These are phyloP conservation scores for Polylopha cassiicola DNA, from an alignment of 2,888 invertebrate species.

Conservation along the genomic window DNA sequence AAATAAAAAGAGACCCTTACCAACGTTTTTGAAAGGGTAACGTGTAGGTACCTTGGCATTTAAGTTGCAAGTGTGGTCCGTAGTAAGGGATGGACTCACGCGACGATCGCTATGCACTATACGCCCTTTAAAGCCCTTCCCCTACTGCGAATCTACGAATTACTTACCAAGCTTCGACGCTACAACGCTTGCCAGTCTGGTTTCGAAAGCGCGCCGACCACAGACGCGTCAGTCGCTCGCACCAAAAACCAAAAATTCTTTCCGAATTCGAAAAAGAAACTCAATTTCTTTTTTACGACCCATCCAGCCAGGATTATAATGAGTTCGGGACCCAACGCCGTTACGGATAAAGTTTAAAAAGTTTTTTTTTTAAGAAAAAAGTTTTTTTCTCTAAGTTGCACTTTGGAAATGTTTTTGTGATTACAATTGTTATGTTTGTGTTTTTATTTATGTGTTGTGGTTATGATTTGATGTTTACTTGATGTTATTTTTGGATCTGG, in stretches of 20 bases:
- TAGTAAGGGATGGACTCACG: conserved; percentile 66
- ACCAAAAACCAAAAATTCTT: conserved; percentile 44
- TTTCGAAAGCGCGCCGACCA: conserved; percentile 70
- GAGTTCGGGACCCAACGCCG: too few species aligned
- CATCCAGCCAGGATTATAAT: conserved; percentile 32
- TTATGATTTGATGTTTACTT: conserved; percentile 38
- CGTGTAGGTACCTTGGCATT: conserved; percentile 36
- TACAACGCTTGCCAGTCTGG: conserved; percentile 68
- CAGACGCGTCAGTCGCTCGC: conserved; percentile 50
- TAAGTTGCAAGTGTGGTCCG: conserved; percentile 38
- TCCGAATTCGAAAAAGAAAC: conserved; percentile 54
- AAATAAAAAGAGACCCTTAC: conserved; percentile 28
- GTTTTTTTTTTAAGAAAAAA: conserved; percentile 33
- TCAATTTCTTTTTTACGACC: conserved; percentile 25
- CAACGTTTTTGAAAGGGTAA: conserved; percentile 26
- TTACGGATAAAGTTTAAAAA: too few species aligned
- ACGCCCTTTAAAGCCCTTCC: conserved; percentile 73
- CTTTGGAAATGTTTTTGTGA: conserved; percentile 45
- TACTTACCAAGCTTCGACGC: conserved; percentile 64
- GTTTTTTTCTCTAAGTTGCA: conserved; percentile 43
- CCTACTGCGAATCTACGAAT: conserved; percentile 73
- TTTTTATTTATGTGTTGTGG: conserved; percentile 48
- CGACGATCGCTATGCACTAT: conserved; percentile 67
- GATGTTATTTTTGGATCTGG: conserved; percentile 30
- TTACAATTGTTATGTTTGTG: conserved; percentile 55